Percentiles rank a stretch among this genome's conserved stretches.
phyloP scores from a whole-genome alignment of 2,888 invertebrate species.

The Diadromus collaris region DNA sequence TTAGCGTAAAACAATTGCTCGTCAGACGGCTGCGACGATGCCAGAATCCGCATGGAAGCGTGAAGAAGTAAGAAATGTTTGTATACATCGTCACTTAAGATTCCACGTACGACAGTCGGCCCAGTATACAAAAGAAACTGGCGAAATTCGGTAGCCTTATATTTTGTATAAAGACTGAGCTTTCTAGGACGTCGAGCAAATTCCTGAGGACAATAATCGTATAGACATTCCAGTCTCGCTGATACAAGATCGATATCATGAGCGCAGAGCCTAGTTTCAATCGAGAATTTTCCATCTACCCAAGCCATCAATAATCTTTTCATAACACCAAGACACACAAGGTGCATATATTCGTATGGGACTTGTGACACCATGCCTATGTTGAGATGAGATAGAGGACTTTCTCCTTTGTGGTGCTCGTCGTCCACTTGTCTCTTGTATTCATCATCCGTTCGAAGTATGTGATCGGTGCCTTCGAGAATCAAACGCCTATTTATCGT shows the following conservation, averaged over 20 bases:
- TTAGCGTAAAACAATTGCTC: constrained; percentile 21
- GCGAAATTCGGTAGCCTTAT: constrained; percentile 67
- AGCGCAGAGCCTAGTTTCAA: background rate
- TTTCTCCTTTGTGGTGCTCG: constrained; percentile 53
- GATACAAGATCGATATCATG: constrained; percentile 24
- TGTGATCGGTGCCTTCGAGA: constrained; percentile 48
- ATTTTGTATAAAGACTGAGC: constrained; percentile 10
- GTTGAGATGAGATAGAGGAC: constrained; percentile 9
- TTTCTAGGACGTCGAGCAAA: constrained; percentile 28
- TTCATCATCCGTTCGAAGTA: constrained; percentile 54
- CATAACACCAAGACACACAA: constrained; percentile 44
- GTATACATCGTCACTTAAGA: constrained; percentile 44
- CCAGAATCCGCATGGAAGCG: constrained; percentile 24
- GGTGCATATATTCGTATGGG: constrained; percentile 54
- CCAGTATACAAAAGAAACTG: constrained; percentile 64
- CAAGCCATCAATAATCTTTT: constrained; percentile 30
- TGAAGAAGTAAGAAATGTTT: constrained; percentile 41
- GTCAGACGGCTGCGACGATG: background rate
- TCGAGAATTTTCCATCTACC: constrained; percentile 26
- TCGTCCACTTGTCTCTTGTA: constrained; percentile 52
- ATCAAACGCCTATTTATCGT: constrained; percentile 39
- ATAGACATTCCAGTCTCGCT: constrained; percentile 8
- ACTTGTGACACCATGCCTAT: constrained; percentile 31
- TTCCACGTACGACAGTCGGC: constrained; percentile 55
- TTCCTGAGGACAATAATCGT: constrained; percentile 31